Evolutionary conservation across 53 echinoderm and acorn worm genomes (phyloP).

Genomic region (Holothuria scabra): DNA sequence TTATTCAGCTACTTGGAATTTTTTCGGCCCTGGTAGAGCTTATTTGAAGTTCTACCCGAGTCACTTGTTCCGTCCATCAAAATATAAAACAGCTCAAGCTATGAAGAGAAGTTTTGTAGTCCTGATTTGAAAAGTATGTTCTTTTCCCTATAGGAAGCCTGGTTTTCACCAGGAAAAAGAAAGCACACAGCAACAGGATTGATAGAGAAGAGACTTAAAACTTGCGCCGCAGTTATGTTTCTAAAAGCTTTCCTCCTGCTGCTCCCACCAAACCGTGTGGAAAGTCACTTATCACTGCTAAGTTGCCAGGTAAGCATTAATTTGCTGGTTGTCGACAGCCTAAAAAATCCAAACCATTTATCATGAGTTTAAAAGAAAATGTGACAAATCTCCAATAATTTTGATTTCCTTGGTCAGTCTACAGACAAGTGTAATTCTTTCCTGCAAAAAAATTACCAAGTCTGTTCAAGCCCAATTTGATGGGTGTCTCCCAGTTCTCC

Average conservation of each 20-base stretch:
- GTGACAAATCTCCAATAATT: constrained; percentile 1
- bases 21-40: too few relatives aligned
- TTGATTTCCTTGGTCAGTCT: background rate
- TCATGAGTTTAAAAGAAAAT: background rate
- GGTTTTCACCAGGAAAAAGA: too few relatives aligned
- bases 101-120: too few relatives aligned
- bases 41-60: too few relatives aligned
- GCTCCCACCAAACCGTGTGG: constrained; percentile 3
- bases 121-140: too few relatives aligned
- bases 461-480: background rate
- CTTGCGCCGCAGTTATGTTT: background rate
- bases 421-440: background rate
- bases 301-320: background rate
- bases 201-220: background rate
- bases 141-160: too few relatives aligned
- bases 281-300: background rate
- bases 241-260: background rate
- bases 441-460: background rate
- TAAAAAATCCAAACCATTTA: background rate
- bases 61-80: too few relatives aligned
- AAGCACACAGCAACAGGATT: too few relatives aligned
- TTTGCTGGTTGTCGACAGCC: background rate
- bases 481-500: background rate
- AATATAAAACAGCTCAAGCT: too few relatives aligned
- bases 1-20: too few relatives aligned